Evolutionary conservation across 1,140 invertebrate species (phyloP), one percentile per base, ranked within the genome.

Genomic region (Belonocnema kinseyi): DNA sequence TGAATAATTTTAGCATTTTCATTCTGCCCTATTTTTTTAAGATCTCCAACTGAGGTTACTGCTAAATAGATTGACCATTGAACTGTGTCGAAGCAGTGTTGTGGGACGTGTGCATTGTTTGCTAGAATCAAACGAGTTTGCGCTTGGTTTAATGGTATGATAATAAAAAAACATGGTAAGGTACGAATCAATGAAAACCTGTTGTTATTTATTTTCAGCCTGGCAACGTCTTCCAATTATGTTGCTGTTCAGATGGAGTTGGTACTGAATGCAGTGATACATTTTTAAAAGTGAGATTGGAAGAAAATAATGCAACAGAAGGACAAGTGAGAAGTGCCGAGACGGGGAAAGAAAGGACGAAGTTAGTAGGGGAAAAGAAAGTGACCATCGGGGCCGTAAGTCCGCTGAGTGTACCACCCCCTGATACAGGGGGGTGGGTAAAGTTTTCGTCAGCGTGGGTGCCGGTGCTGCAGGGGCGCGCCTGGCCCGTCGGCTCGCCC

Each of bases 401-500:
- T 77, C 82, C 82, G 83, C 76, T 78, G 85, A 82, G 82, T 87
- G 88, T 88, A 82, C 88, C 90, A 89, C 84, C 89, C 88, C 90
- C 87, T 89, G 83, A 85, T 73, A 77, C 83, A 83, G 86, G 89
- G 90, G 89, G 88, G 90, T 90, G 89, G 88, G 88, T 86, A 87
- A 88, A 83, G 87, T 88, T 83, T 85, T 81, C 83, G 84, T 88
- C 90, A 90, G 90, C 85, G 90, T 91, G 88, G 90, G 89, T 88
- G 86, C 83, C 85, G 88, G 89, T 84, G 88, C 85, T 83, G 86
- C 83, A 81, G 88, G 88, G 87, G 89, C 85, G 89, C 88, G 90
- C 84, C 85, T 90, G 86, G 90, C 89, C 89, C 90, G 90, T 86
- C 87, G 90, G 85, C 86, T 91, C 84, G 90, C 88, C 84, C 89